Conservation (phyloP, 92 coral and sea anemone genomes). For the Paramuricea clavata region DNA sequence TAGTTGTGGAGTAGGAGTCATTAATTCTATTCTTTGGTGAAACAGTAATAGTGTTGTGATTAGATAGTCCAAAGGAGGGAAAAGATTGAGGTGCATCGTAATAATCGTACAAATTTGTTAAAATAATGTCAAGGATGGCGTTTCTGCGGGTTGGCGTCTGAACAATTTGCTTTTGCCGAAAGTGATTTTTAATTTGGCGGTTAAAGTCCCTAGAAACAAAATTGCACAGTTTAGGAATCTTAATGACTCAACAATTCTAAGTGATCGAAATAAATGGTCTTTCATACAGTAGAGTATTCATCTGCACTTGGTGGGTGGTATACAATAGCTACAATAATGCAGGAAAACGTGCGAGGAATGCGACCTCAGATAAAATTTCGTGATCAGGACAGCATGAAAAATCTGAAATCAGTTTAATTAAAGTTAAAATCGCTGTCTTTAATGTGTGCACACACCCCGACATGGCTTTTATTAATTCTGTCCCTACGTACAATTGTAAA, state of each 20-base stretch:
- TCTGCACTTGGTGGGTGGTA: constrained; percentile 69
- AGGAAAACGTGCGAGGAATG: constrained; percentile 59
- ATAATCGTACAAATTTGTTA: constrained; percentile 37
- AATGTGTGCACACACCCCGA: constrained; percentile 52
- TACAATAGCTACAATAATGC: constrained; percentile 57
- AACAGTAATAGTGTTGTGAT: constrained; percentile 47
- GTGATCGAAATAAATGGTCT: constrained; percentile 59
- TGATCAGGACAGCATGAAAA: constrained; percentile 40
- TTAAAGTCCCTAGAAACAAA: constrained; percentile 37
- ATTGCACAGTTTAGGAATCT: constrained; percentile 57
- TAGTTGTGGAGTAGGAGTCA: background rate
- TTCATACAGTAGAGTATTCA: constrained; percentile 47
- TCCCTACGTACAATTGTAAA: background rate
- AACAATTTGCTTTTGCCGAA: constrained; percentile 55
- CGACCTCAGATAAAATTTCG: constrained; percentile 59
- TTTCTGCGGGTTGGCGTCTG: constrained; percentile 59
- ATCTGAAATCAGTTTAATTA: constrained; percentile 38
- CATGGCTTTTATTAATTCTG: constrained; percentile 25
- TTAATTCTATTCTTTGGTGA: constrained; percentile 37
- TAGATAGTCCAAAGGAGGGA: constrained; percentile 63
- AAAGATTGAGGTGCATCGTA: constrained; percentile 12
- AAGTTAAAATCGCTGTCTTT: constrained; percentile 25
- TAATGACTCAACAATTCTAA: constrained; percentile 41
- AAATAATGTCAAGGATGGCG: constrained; percentile 39
- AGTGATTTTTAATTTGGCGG: background rate